Evolutionary conservation across 2,113 vertebrate genomes (phyloP), one percentile per base, ranked within the genome.

Genomic region (Camelus dromedarius): DNA sequence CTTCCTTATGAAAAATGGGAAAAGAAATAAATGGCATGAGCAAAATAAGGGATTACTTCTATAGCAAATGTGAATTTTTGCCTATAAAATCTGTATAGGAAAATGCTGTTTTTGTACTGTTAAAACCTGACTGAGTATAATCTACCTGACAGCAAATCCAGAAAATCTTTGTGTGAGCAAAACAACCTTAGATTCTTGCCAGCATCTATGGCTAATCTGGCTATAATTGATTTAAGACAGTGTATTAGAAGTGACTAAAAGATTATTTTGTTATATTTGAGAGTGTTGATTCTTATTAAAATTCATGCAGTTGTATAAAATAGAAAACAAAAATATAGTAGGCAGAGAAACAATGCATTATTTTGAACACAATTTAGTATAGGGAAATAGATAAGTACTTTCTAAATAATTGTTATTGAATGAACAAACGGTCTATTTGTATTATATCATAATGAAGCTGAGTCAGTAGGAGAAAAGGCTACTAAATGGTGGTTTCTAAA

Each of bases 231-330:
- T 35, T 73, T 70, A 76, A 66, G 77, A 12, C 22, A 62, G 67
- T 8, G 19, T 30, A 56, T 85, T 76, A 75, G 79, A 96, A 84
- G n/a, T 67, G 54, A 62, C 50, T 80, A 26, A 58, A 54, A 0
- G 18, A 50, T 92, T 87, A 46, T 42, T 94, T 85, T 85, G 19
- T 93, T 52, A 82, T 18, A 69, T 73, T 86, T 56, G 56, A 90
- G 60, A 62, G 30, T 4, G 14, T 52, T 18, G 26, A 72, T 50
- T 66, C 2, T 80, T 70, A 62, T 54, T 54, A 85, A 93, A 86
- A 67, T 89, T 89, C 8, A 73, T 77, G 20, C 18, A 93, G 20
- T 69, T 86, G 35, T 38, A n/a, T 54, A 32, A 58, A 75, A 38
- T 60, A 77, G 35, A 64, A 60, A 89, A 87, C 56, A 11, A 79